Evolutionary conservation across 2,797 vertebrate species (phyloP).

Genomic region (Scolopax rusticola): DNA sequence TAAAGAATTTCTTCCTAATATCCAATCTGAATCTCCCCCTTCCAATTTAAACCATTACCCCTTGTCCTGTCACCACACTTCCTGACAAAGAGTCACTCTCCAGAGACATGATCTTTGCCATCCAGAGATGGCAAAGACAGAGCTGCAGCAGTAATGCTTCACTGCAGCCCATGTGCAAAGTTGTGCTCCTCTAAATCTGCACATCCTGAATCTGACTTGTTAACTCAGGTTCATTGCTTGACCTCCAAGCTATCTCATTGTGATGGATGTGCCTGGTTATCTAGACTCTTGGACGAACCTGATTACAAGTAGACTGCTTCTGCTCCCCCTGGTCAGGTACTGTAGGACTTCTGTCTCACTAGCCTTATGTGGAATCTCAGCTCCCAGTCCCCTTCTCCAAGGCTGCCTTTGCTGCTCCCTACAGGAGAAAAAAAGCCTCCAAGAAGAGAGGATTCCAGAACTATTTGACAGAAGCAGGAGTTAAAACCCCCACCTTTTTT

Average conservation of each 20-base stretch:
- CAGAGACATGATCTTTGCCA: background rate
- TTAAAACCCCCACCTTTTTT: fast-evolving
- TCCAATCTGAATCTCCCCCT: too few species aligned
- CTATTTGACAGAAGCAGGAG: background rate
- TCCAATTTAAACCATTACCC: too few species aligned
- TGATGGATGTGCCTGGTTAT: fast-evolving
- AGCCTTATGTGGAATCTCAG: background rate
- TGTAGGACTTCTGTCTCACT: background rate
- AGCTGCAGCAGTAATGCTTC: background rate
- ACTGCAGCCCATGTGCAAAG: background rate
- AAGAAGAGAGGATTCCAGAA: background rate
- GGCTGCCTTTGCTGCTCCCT: background rate
- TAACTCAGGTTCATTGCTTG: background rate
- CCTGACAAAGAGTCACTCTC: too few species aligned
- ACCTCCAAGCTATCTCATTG: background rate
- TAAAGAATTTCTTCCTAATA: too few species aligned
- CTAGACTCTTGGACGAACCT: background rate
- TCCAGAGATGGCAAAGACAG: background rate
- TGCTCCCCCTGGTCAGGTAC: background rate
- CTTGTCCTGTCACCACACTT: too few species aligned
- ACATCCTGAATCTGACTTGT: background rate
- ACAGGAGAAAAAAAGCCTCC: background rate
- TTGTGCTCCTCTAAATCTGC: background rate
- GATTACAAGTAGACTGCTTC: background rate
- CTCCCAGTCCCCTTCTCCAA: background rate